Evolutionary conservation across 2,888 invertebrate species (phyloP).

Genomic region (Pheosia tremula): DNA sequence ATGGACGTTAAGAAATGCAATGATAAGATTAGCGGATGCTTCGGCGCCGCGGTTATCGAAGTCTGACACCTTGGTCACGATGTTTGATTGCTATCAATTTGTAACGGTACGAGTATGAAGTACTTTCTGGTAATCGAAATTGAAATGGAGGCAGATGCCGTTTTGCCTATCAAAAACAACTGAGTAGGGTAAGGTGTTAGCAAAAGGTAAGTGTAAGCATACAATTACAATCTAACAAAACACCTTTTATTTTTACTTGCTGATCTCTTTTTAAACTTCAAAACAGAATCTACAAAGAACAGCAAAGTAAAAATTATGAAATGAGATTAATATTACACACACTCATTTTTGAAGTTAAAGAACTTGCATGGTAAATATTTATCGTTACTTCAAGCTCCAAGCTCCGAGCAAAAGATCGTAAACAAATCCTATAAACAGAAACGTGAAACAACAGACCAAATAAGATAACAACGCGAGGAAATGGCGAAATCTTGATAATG

Average conservation of each 20-base stretch:
- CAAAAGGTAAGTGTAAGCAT: no score
- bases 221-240: no score
- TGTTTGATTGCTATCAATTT: constrained; percentile 35
- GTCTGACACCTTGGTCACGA: constrained; percentile 49
- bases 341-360: constrained; percentile 13
- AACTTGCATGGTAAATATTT: constrained; percentile 35
- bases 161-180: neutral
- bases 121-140: neutral
- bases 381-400: constrained; percentile 37
- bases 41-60: constrained; percentile 53
- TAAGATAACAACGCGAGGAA: constrained; percentile 52
- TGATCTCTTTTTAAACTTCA: neutral
- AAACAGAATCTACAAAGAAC: constrained; percentile 2
- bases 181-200: no score
- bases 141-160: neutral
- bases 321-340: neutral
- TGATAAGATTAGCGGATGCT: constrained; percentile 59
- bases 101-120: constrained; percentile 13
- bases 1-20: constrained; percentile 56
- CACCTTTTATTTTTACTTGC: no score
- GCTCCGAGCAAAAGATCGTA: constrained; percentile 49
- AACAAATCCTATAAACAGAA: constrained; percentile 60
- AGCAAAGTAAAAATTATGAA: neutral
- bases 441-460: constrained; percentile 49
- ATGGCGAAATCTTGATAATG: constrained; percentile 56